A percentile compares a stretch with the other conserved stretches of the same genome.
Evolutionary conservation across 2,113 vertebrate genomes (phyloP).

Genomic region (Notiomystis cincta): DNA sequence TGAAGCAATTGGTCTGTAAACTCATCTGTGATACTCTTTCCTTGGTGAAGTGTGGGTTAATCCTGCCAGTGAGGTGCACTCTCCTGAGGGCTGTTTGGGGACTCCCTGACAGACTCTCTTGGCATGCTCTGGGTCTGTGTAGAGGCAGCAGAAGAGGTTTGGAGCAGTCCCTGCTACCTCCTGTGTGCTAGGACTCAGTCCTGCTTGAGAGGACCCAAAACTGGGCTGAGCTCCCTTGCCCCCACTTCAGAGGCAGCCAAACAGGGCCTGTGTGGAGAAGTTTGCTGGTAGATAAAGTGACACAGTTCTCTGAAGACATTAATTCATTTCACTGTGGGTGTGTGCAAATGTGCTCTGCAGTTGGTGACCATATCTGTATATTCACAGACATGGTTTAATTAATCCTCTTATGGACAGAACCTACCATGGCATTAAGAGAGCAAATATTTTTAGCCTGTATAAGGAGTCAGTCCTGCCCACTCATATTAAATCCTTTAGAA

Average conservation of each 20-base stretch:
- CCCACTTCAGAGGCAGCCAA: neutral
- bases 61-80: neutral
- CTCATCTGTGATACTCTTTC: rapidly evolving
- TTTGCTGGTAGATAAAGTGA: neutral
- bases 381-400: constrained; percentile 42
- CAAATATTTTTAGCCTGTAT: constrained; percentile 45
- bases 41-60: neutral
- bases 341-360: neutral
- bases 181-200: neutral
- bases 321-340: neutral
- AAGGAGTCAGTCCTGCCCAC: neutral
- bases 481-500: neutral
- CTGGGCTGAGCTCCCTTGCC: neutral
- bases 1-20: neutral
- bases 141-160: neutral
- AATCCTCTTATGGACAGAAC: constrained; percentile 39
- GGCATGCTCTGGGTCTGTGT: neutral
- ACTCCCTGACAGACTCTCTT: neutral
- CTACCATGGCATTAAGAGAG: constrained; percentile 13
- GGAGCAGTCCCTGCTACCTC: neutral
- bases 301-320: neutral
- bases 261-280: neutral
- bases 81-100: neutral
- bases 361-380: constrained; percentile 1
- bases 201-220: neutral